Conservation (phyloP, 2,888 invertebrate species). For the Oithona nana region DNA sequence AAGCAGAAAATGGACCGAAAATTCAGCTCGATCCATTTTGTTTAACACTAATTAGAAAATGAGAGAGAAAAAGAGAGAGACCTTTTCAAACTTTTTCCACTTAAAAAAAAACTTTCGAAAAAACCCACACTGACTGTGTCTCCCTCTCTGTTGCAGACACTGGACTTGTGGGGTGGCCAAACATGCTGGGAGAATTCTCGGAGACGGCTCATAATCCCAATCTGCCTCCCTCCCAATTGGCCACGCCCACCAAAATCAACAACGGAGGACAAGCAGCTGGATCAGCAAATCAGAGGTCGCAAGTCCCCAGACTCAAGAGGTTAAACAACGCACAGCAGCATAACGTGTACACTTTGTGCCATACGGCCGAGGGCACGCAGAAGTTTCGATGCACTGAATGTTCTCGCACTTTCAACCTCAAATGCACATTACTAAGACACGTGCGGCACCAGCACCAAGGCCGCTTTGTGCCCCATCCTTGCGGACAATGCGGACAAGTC, state of each 20-base stretch:
- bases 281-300: background rate
- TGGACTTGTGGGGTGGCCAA: slow-evolving; percentile 16
- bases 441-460: slow-evolving; percentile 17
- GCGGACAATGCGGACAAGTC: slow-evolving; percentile 14
- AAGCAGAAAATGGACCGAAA: background rate
- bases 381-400: slow-evolving; percentile 15
- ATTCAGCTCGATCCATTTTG: background rate
- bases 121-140: slow-evolving; percentile 4
- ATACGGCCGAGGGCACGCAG: slow-evolving; percentile 6
- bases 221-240: slow-evolving; percentile 2
- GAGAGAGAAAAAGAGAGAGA: background rate
- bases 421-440: slow-evolving; percentile 16
- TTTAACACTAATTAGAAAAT: too few relatives aligned
- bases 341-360: slow-evolving; percentile 12
- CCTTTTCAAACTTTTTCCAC: background rate
- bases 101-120: background rate
- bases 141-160: slow-evolving; percentile 17
- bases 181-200: slow-evolving; percentile 15
- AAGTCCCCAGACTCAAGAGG: slow-evolving; percentile 10
- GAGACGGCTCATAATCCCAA: slow-evolving; percentile 7
- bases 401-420: slow-evolving; percentile 13
- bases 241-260: background rate
- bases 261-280: too few relatives aligned
- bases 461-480: slow-evolving; percentile 16
- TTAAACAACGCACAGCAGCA: slow-evolving; percentile 8